Evolutionary conservation across 1,140 invertebrate genomes (phyloP).

Genomic region (Lepidurus apus): DNA sequence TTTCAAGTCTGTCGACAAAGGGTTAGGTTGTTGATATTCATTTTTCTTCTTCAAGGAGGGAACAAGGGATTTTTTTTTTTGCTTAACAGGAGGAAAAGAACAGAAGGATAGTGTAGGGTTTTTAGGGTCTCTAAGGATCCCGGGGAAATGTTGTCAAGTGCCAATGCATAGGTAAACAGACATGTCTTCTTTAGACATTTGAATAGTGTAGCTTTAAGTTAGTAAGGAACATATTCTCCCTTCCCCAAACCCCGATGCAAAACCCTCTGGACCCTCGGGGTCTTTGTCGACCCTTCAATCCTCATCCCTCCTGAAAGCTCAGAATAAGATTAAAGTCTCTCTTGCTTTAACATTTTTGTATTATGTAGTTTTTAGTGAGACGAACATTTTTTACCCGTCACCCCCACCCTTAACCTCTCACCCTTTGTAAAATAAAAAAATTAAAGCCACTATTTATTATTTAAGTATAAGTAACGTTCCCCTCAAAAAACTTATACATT

Average conservation of each 20-base stretch:
- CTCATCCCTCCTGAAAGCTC: too few species aligned
- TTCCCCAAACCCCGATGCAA: neutral
- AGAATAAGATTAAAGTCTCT: too few species aligned
- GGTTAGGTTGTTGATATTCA: neutral
- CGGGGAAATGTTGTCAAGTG: slow-evolving; percentile 9
- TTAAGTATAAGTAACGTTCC: too few species aligned
- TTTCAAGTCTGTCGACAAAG: slow-evolving; percentile 10
- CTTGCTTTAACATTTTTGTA: too few species aligned
- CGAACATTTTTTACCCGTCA: too few species aligned
- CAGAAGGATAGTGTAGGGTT: neutral
- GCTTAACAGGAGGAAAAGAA: neutral
- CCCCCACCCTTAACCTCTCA: too few species aligned
- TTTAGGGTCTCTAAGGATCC: neutral
- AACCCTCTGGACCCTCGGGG: neutral
- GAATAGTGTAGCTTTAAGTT: neutral
- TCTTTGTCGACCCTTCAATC: too few species aligned
- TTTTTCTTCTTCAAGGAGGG: neutral
- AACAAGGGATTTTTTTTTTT: neutral
- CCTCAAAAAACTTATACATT: too few species aligned
- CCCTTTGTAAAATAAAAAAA: too few species aligned
- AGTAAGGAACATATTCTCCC: neutral
- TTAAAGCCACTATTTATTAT: too few species aligned
- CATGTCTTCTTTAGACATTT: neutral
- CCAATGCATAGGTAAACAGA: slow-evolving; percentile 10
- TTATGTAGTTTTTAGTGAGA: too few species aligned